Percentiles rank a stretch among this genome's conserved stretches.
These are phyloP conservation scores for Narcine bancroftii DNA, from an alignment of 2,113 vertebrate genomes.

Conservation along the genomic window DNA sequence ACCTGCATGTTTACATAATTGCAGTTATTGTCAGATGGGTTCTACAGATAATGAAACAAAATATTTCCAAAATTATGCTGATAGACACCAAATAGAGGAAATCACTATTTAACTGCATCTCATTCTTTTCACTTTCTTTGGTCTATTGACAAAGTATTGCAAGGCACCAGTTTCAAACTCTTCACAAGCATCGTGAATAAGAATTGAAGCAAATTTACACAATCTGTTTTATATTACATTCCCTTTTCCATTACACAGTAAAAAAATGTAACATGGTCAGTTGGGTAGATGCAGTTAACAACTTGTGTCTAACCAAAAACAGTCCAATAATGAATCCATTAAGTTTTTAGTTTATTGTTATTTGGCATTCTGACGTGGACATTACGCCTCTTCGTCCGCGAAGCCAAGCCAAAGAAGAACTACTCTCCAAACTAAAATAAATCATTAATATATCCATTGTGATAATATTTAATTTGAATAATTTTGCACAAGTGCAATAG, in stretches of 20 bases:
- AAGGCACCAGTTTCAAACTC: neutral
- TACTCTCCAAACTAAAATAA: neutral
- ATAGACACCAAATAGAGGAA: neutral
- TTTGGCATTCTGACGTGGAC: too few relatives aligned
- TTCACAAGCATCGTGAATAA: conserved; percentile 11
- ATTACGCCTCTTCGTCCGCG: too few relatives aligned
- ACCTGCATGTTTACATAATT: neutral
- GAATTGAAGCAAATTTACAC: conserved; percentile 14
- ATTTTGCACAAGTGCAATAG: neutral
- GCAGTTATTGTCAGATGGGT: neutral
- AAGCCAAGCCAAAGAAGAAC: too few relatives aligned
- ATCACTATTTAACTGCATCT: neutral
- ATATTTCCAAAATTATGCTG: neutral
- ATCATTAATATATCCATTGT: neutral
- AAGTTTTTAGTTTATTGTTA: too few relatives aligned
- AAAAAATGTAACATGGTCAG: neutral
- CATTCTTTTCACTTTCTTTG: neutral
- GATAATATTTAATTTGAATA: neutral
- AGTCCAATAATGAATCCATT: neutral
- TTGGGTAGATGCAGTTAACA: neutral
- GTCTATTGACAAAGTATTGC: neutral
- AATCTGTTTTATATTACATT: neutral
- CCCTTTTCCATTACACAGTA: neutral
- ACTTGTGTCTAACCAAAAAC: neutral
- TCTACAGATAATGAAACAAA: neutral